Conservation (phyloP, 2,888 invertebrate genomes). For the Penaeus monodon region DNA sequence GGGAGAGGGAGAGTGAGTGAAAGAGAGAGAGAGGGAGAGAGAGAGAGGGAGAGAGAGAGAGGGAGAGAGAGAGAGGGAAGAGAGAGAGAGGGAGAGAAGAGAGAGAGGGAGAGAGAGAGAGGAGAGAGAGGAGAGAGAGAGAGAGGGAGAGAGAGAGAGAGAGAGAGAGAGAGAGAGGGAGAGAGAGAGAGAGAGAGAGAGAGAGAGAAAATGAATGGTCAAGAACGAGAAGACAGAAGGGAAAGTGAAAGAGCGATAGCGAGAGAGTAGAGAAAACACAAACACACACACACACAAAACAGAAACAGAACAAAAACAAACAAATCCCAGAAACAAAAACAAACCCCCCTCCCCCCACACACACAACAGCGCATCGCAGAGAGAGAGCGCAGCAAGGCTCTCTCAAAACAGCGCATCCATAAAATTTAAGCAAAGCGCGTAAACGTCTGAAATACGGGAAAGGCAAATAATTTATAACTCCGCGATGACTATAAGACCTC, state of each 20-base stretch:
- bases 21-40: neutral
- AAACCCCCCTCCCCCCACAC: too few species aligned
- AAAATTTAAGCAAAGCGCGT: slow-evolving; percentile 29
- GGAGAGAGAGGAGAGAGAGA: too few species aligned
- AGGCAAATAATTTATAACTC: slow-evolving; percentile 31
- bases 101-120: neutral
- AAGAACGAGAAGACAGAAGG: neutral
- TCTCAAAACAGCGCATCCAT: slow-evolving; percentile 24
- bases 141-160: neutral
- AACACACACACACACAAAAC: neutral
- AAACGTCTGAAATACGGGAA: slow-evolving; percentile 37
- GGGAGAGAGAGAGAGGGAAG: neutral
- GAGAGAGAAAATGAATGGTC: neutral
- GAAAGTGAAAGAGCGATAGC: too few species aligned
- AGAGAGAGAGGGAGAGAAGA: neutral
- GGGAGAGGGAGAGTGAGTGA: neutral
- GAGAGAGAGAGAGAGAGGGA: neutral
- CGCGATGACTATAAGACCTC: slow-evolving; percentile 8
- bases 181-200: neutral
- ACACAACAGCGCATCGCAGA: too few species aligned
- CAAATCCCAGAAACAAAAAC: neutral
- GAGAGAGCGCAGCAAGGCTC: neutral
- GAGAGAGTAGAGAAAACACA: neutral
- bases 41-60: neutral
- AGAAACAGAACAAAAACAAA: neutral